Percentiles rank a stretch among this genome's conserved stretches.
These are phyloP conservation scores for Tachystola acroxantha DNA, from an alignment of 2,888 invertebrate species.

Conservation along the genomic window DNA sequence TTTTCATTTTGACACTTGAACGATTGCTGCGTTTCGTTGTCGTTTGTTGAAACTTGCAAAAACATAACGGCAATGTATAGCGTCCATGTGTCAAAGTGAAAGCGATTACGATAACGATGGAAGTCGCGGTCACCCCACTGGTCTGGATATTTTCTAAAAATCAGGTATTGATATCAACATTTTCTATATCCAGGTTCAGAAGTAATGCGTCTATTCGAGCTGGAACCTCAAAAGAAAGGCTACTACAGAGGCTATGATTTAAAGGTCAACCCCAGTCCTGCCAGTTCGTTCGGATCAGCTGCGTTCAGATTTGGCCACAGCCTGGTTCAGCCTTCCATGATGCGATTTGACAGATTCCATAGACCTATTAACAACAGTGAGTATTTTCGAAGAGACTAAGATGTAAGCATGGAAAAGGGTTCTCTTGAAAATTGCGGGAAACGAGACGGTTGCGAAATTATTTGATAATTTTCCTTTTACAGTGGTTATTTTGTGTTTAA, in stretches of 20 bases:
- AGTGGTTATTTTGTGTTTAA: too few relatives aligned
- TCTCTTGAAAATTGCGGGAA: too few relatives aligned
- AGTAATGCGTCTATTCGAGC: constrained; percentile 86
- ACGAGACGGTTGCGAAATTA: too few relatives aligned
- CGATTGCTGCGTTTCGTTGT: too few relatives aligned
- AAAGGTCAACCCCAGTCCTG: constrained; percentile 84
- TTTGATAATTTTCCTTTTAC: not conserved
- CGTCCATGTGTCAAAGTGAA: too few relatives aligned
- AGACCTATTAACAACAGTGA: constrained; percentile 84
- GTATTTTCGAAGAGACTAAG: constrained; percentile 34
- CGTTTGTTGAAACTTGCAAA: too few relatives aligned
- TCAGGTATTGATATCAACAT: not conserved
- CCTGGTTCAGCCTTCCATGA: constrained; percentile 87
- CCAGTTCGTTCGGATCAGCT: constrained; percentile 88
- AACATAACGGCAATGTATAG: too few relatives aligned
- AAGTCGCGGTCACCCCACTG: too few relatives aligned
- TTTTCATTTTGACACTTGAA: too few relatives aligned
- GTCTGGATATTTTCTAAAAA: too few relatives aligned
- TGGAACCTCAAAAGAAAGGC: constrained; percentile 82
- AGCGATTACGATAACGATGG: too few relatives aligned
- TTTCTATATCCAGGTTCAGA: constrained; percentile 78
- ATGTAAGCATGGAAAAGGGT: too few relatives aligned
- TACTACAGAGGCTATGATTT: constrained; percentile 85
- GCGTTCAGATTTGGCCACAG: constrained; percentile 94
- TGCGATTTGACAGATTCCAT: constrained; percentile 85